Evolutionary conservation across 2,113 vertebrate species (phyloP).

Genomic region (Dendrocopos noguchii): DNA sequence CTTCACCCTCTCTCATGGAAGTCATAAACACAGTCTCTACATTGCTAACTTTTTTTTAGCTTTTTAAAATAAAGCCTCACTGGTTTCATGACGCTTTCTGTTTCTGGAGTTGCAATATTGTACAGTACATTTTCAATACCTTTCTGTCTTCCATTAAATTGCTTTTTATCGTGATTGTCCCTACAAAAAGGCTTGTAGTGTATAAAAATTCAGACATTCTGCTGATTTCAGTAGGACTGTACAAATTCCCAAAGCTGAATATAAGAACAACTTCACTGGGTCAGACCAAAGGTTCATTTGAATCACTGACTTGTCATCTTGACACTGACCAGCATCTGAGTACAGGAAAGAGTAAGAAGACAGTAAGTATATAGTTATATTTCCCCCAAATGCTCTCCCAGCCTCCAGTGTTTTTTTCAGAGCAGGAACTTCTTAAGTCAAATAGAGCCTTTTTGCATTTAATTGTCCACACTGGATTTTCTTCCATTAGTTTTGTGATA

Average conservation of each 20-base stretch:
- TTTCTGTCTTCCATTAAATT: neutral
- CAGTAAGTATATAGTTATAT: neutral
- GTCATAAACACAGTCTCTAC: neutral
- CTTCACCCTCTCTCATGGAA: neutral
- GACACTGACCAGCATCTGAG: neutral
- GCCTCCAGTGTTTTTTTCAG: neutral
- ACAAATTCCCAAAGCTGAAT: neutral
- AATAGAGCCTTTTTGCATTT: neutral
- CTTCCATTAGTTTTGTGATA: neutral
- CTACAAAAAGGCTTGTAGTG: neutral
- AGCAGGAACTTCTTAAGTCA: neutral
- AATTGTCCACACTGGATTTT: neutral
- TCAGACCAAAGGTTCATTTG: neutral
- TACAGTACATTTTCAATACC: neutral
- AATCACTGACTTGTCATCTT: neutral
- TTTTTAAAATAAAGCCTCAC: neutral
- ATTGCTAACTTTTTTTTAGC: neutral
- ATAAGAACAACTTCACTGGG: neutral
- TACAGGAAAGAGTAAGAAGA: neutral
- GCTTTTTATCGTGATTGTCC: neutral
- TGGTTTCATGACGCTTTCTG: neutral
- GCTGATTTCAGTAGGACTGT: neutral
- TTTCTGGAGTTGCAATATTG: neutral
- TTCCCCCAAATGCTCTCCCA: neutral
- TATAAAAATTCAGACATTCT: neutral